Base-by-base conservation (phyloP, 2,797 vertebrate species). In the Bryconaethiops microstoma region DNA sequence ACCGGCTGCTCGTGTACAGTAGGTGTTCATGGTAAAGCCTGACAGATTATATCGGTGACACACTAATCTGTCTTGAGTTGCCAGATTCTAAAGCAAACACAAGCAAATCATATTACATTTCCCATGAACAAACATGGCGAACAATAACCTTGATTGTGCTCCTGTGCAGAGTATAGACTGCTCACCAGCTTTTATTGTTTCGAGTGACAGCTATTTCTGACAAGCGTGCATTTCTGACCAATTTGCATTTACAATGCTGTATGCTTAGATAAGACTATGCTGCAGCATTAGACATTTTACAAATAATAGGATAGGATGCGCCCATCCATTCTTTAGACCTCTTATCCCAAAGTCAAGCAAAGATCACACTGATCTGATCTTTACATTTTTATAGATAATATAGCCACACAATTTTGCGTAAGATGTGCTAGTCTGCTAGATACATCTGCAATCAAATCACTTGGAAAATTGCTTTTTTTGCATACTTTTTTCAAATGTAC, bases 1-100 rank as follows among this genome's bases (percentile, higher is more conserved):
- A 12, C 29, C 23, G 23, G 23, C 0, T 17, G 48, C 80, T 64
- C 35, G 74, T 48, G 50, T 62, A 35, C 63, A 65, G 63, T n/a
- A 65, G 16, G 59, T 19, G 21, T 72, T 73, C 48, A 50, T 72
- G 73, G 45, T 60, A 17, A 62, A 69, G 74, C 71, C 71, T 74
- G 71, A 57, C 19, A 59, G 77, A 78, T 64, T 50, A 63, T 55
- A 74, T 55, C 40, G 67, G 45, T 65, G 74, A 79, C 65, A 62
- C 48, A 50, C 72, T 63, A 83, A 42, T 68, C 77, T 55, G 77
- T 76, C 77, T 70, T n/a, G 57, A 71, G 39, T 71, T 65, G 52
- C 59, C 42, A 62, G 55, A 23, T 78, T 71, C 50, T 45, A 78
- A 48, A 48, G 57, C 77, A 74, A 78, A 78, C 63, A 82, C 70